These are phyloP conservation scores for Cerastis rubricosa DNA, from an alignment of 2,888 invertebrate genomes.

Conservation along the genomic window DNA sequence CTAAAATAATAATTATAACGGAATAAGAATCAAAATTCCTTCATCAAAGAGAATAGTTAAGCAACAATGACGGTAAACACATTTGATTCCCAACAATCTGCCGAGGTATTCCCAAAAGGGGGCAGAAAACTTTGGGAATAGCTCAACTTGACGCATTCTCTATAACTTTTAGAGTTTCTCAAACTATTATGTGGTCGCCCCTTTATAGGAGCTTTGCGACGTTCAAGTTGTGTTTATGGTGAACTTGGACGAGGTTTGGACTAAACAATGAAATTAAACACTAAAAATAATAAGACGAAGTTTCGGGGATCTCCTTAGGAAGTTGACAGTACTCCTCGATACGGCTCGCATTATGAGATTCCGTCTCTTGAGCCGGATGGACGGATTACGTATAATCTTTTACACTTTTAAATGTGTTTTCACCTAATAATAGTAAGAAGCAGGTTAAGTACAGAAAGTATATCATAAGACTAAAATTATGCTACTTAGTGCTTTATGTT, in stretches of 20 bases:
- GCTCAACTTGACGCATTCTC: constrained; percentile 66
- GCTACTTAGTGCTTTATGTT: no score
- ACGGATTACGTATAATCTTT: no score
- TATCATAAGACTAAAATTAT: background rate
- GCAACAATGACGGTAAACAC: constrained; percentile 64
- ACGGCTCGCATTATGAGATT: background rate
- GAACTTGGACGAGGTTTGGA: constrained; percentile 16
- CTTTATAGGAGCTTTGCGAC: constrained; percentile 64
- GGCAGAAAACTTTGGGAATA: constrained; percentile 70
- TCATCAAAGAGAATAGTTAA: constrained; percentile 65
- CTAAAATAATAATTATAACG: constrained; percentile 33
- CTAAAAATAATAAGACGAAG: constrained; percentile 5
- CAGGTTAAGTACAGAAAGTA: no score
- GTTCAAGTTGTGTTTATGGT: constrained; percentile 47
- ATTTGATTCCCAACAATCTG: constrained; percentile 68
- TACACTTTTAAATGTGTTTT: no score
- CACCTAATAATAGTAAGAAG: background rate
- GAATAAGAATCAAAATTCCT: constrained; percentile 52
- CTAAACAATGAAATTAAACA: constrained; percentile 9
- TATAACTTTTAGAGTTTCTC: constrained; percentile 67
- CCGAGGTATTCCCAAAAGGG: constrained; percentile 63
- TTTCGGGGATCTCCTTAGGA: background rate
- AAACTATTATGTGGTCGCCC: constrained; percentile 69
- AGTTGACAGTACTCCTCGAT: no score
- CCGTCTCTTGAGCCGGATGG: no score